Evolutionary conservation across 2,888 invertebrate genomes (phyloP).

Genomic region (Euplexia lucipara): DNA sequence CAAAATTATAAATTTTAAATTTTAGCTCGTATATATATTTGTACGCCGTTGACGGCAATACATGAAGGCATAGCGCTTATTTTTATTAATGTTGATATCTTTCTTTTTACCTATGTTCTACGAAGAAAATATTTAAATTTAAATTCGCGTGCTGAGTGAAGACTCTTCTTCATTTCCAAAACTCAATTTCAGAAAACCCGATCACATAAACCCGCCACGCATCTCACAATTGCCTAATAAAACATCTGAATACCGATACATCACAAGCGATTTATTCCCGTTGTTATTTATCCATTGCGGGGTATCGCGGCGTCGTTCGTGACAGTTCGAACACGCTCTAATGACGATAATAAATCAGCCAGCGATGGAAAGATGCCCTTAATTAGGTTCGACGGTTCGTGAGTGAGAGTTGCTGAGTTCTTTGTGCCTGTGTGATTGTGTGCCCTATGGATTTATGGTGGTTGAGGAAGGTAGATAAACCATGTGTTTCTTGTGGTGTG

Average conservation of each 20-base stretch:
- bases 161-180: neutral
- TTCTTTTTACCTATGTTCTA: no score
- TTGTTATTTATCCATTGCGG: slow-evolving; percentile 66
- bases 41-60: no score
- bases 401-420: slow-evolving; percentile 63
- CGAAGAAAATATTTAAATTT: no score
- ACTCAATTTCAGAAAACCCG: neutral
- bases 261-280: slow-evolving; percentile 48
- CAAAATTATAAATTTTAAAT: no score
- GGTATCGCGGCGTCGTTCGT: slow-evolving; percentile 56
- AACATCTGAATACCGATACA: slow-evolving; percentile 36
- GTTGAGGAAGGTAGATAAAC: slow-evolving; percentile 40
- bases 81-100: no score
- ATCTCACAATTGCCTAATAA: slow-evolving; percentile 26
- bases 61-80: no score
- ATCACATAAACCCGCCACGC: neutral
- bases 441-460: slow-evolving; percentile 56
- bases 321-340: slow-evolving; percentile 66
- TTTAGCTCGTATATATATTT: no score
- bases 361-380: slow-evolving; percentile 77
- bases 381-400: slow-evolving; percentile 76
- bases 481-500: slow-evolving; percentile 18
- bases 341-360: slow-evolving; percentile 74
- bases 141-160: no score
- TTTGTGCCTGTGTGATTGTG: slow-evolving; percentile 48